A percentile compares a stretch with the other conserved stretches of the same genome.
phyloP scores from a whole-genome alignment of 64 coral and sea anemone species.

The Montipora foliosa region DNA sequence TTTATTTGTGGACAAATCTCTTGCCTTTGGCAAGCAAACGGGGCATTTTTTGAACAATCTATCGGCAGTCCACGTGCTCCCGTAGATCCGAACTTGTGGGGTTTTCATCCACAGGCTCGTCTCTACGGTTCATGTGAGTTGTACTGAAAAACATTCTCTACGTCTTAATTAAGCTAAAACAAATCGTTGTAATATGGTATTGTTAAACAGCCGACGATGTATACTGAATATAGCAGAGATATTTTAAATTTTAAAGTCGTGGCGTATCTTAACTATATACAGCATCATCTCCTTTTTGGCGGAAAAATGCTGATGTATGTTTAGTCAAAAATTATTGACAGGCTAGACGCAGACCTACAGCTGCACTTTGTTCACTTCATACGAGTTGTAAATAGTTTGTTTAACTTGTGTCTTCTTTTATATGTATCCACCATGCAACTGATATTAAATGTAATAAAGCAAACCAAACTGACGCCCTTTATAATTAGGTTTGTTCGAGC shows the following conservation, averaged over 20 bases:
- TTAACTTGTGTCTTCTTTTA: no score
- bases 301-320: neutral
- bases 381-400: no score
- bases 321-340: neutral
- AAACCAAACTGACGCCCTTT: no score
- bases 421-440: no score
- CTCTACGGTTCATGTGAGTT: conserved; percentile 24
- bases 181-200: neutral
- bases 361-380: neutral
- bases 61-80: neutral
- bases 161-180: neutral
- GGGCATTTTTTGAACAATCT: neutral
- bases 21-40: neutral
- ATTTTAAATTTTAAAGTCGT: no score
- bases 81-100: conserved; percentile 66
- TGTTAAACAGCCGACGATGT: no score
- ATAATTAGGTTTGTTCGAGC: no score
- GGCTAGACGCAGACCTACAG: neutral
- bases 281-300: neutral
- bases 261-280: no score
- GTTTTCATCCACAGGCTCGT: conserved; percentile 30
- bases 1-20: no score
- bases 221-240: no score
- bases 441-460: no score
- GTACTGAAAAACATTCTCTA: neutral